phyloP scores from a whole-genome alignment of 2,888 invertebrate genomes.

The Drosophila lutescens region DNA sequence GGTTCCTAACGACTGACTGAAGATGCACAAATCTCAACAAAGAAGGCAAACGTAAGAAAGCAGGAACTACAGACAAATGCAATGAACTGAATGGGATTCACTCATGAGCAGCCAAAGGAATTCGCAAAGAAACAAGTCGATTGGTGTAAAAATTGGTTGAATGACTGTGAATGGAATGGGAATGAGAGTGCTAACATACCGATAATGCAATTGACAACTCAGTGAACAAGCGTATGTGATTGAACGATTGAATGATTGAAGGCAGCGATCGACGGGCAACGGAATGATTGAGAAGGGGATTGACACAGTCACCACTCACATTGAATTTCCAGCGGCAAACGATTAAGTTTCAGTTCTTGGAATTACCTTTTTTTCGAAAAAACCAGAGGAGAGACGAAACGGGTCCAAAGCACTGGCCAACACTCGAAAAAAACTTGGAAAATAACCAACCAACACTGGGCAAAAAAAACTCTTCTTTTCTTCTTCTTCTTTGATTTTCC shows the following conservation, averaged over 20 bases:
- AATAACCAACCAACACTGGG: slow-evolving; percentile 28
- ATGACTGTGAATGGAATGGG: background rate
- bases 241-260: background rate
- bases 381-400: background rate
- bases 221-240: background rate
- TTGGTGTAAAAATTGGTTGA: background rate
- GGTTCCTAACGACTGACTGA: background rate
- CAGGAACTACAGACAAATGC: background rate
- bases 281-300: background rate
- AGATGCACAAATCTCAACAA: background rate
- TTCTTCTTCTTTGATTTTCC: too few relatives aligned
- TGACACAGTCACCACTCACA: background rate
- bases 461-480: slow-evolving; percentile 10
- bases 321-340: background rate
- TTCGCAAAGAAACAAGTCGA: background rate
- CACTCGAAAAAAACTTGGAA: slow-evolving; percentile 36
- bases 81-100: slow-evolving; percentile 5
- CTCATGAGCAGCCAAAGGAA: background rate
- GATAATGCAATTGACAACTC: slow-evolving; percentile 5
- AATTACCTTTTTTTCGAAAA: slow-evolving; percentile 19
- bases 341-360: background rate
- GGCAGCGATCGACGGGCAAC: background rate
- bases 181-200: background rate
- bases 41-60: background rate
- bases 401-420: slow-evolving; percentile 26